Percentiles rank a stretch among this genome's conserved stretches.
Evolutionary conservation across 2,113 vertebrate species (phyloP).

Genomic region (Amazona guildingii): DNA sequence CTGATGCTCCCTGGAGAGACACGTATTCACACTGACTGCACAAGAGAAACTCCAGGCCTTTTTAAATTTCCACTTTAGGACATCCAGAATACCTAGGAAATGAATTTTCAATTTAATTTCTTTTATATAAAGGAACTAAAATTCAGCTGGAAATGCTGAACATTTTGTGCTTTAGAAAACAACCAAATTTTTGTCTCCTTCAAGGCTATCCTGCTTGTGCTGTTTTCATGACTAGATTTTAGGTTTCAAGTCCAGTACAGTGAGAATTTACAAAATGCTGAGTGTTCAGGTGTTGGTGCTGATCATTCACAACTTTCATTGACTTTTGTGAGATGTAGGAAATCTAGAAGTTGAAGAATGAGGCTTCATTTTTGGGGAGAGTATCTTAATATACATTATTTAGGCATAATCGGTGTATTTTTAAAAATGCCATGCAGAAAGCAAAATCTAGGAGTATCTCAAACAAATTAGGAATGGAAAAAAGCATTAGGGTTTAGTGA

Average conservation of each 20-base stretch:
- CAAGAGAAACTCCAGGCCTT: not conserved
- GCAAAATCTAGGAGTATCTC: not conserved
- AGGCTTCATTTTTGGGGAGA: not conserved
- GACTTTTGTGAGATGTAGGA: not conserved
- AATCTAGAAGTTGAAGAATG: not conserved
- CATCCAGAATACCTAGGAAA: not conserved
- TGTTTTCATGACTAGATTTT: not conserved
- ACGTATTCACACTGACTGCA: not conserved
- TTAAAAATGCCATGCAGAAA: not conserved
- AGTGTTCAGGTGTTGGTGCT: not conserved
- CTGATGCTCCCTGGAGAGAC: not conserved
- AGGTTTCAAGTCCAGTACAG: not conserved
- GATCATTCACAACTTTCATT: not conserved
- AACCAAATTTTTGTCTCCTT: not conserved
- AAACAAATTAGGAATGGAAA: not conserved
- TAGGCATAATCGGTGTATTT: not conserved
- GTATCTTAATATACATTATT: not conserved
- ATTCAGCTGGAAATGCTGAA: not conserved
- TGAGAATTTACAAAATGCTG: not conserved
- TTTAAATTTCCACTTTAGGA: not conserved
- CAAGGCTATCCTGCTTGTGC: not conserved
- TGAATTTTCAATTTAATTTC: not conserved
- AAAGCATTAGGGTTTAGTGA: not conserved
- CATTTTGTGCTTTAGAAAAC: not conserved
- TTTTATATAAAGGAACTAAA: not conserved